A percentile compares a stretch with the other conserved stretches of the same genome.
Evolutionary conservation across 2,797 vertebrate genomes (phyloP).

Genomic region (Xenopus petersii): DNA sequence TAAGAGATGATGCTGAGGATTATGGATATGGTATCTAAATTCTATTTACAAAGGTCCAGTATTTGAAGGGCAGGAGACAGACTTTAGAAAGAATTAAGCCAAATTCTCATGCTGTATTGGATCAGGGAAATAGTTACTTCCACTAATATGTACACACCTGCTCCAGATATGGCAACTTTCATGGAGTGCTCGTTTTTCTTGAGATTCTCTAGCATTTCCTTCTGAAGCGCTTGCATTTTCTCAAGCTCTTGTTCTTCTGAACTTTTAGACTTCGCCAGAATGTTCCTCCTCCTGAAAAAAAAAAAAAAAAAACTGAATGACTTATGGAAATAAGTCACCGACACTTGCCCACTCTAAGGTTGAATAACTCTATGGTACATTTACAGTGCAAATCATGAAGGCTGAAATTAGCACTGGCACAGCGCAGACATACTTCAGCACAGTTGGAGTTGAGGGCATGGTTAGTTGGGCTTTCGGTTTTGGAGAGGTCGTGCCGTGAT

Average conservation of each 20-base stretch:
- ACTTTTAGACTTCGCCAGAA: slow-evolving; percentile 62
- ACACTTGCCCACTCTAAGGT: too few species aligned
- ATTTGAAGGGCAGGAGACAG: too few species aligned
- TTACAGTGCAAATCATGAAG: too few species aligned
- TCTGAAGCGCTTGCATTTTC: slow-evolving; percentile 80
- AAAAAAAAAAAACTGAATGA: background rate
- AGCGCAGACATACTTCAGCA: slow-evolving; percentile 57
- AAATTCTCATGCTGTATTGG: too few species aligned
- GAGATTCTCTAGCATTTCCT: slow-evolving; percentile 79
- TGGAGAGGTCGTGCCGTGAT: slow-evolving; percentile 21
- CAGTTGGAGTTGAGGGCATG: slow-evolving; percentile 48
- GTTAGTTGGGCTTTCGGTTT: slow-evolving; percentile 53
- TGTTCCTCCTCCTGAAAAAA: slow-evolving; percentile 51
- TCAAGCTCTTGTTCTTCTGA: slow-evolving; percentile 85
- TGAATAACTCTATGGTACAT: too few species aligned
- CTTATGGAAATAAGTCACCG: too few species aligned
- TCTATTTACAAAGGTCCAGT: too few species aligned
- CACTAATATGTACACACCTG: slow-evolving; percentile 60
- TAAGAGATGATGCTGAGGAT: too few species aligned
- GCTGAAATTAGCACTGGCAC: too few species aligned
- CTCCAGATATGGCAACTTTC: slow-evolving; percentile 81
- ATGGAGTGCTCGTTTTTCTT: slow-evolving; percentile 84
- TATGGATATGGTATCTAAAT: too few species aligned
- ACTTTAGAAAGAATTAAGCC: too few species aligned
- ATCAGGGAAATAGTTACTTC: too few species aligned